Evolutionary conservation across 2,797 vertebrate genomes (phyloP).

Genomic region (Enteromius thamalakanensis): DNA sequence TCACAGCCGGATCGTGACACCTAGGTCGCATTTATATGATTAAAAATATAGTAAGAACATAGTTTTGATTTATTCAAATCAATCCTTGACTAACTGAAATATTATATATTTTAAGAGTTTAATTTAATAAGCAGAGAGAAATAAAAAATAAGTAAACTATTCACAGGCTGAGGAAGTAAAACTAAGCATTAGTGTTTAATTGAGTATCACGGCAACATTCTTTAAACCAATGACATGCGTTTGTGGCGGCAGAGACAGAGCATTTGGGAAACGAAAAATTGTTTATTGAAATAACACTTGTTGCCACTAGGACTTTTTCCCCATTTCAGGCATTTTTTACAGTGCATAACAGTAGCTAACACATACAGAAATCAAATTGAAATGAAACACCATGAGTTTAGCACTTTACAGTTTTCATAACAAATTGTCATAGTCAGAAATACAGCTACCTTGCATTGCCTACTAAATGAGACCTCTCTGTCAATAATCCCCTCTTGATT

Average conservation of each 20-base stretch:
- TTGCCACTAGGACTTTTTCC: not conserved
- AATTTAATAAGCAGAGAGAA: not conserved
- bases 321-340: not conserved
- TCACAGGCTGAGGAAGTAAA: not conserved
- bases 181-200: not conserved
- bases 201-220: not conserved
- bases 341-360: not conserved
- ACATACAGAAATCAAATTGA: not conserved
- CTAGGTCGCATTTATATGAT: too few relatives aligned
- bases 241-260: not conserved
- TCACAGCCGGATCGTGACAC: too few relatives aligned
- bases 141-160: not conserved
- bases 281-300: too few relatives aligned
- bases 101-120: too few relatives aligned
- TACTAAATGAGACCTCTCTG: conserved; percentile 13
- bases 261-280: not conserved
- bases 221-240: not conserved
- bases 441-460: not conserved
- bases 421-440: conserved; percentile 1
- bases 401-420: not conserved
- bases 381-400: not conserved
- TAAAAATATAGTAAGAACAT: not conserved
- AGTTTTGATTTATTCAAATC: not conserved
- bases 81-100: not conserved
- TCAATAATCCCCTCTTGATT: conserved; percentile 19